Evolutionary conservation across 1,140 invertebrate species (phyloP).

Genomic region (Coptotermes formosanus): DNA sequence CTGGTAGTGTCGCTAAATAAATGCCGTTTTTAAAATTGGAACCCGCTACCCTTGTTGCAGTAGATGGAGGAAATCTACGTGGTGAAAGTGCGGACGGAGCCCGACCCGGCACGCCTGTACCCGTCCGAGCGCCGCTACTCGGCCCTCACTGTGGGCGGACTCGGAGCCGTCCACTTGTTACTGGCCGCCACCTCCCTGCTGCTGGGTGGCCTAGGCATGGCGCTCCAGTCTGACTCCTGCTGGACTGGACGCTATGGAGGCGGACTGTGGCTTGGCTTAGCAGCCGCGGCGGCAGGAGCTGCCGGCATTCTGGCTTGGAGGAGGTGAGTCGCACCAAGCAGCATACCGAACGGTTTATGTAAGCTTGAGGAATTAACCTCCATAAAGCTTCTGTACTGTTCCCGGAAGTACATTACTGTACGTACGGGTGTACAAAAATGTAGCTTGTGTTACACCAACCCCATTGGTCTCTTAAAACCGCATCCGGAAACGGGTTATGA

Average conservation of each 20-base stretch:
- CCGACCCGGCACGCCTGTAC: slow-evolving; percentile 56
- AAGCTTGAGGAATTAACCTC: no score
- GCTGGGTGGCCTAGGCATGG: slow-evolving; percentile 50
- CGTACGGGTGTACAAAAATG: no score
- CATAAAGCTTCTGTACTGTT: no score
- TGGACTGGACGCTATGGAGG: slow-evolving; percentile 51
- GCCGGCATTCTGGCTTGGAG: slow-evolving; percentile 23
- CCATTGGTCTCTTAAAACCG: no score
- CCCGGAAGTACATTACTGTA: no score
- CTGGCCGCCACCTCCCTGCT: slow-evolving; percentile 54
- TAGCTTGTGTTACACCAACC: no score
- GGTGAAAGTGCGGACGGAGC: slow-evolving; percentile 61
- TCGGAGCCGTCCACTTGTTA: slow-evolving; percentile 59
- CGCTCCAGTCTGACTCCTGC: slow-evolving; percentile 47
- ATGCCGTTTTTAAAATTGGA: no score
- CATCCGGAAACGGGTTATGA: no score
- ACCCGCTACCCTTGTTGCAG: neutral
- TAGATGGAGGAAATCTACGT: slow-evolving; percentile 63
- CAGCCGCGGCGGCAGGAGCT: neutral
- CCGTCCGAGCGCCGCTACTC: slow-evolving; percentile 65
- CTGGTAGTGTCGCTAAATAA: no score
- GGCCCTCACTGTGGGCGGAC: slow-evolving; percentile 61
- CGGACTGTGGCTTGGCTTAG: neutral
- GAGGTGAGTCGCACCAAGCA: neutral
- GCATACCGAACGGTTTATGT: no score